phyloP scores from a whole-genome alignment of 2,113 vertebrate species.

The Epinephelus moara region DNA sequence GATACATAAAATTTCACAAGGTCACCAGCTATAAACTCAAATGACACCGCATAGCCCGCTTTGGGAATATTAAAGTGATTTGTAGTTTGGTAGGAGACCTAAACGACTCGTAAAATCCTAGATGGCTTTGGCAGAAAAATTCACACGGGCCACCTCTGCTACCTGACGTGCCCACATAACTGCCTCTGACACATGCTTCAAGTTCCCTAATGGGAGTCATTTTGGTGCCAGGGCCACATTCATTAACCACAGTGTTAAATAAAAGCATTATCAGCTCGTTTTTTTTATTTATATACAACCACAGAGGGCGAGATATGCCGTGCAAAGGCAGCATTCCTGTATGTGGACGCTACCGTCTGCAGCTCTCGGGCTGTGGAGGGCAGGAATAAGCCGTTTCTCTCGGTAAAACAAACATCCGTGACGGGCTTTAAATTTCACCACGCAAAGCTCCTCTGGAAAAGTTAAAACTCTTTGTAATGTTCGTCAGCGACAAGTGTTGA shows the following conservation, averaged over 20 bases:
- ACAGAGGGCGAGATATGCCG: conserved; percentile 1
- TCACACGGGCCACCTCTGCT: conserved; percentile 8
- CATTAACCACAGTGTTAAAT: neutral
- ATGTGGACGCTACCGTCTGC: conserved; percentile 46
- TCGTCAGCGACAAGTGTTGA: accelerated
- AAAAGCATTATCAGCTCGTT: neutral
- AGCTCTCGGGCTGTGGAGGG: conserved; percentile 33
- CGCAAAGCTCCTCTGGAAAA: neutral
- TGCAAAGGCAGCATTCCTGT: conserved; percentile 58
- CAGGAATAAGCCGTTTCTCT: conserved; percentile 29
- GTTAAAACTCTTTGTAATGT: neutral
- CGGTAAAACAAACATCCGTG: conserved; percentile 38
- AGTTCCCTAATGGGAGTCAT: accelerated
- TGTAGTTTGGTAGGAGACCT: conserved; percentile 38
- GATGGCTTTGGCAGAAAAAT: conserved; percentile 38
- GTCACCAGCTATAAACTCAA: conserved; percentile 51
- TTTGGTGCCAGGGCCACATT: neutral
- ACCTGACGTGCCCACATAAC: conserved; percentile 30
- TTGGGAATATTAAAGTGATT: conserved; percentile 59
- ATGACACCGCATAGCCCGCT: conserved; percentile 34
- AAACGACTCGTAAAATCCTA: conserved; percentile 24
- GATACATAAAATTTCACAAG: conserved; percentile 39
- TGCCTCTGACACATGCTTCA: neutral
- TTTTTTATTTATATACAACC: neutral
- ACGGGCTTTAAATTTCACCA: neutral